These are phyloP conservation scores for Gnathonemus longibarbis DNA, from an alignment of 2,113 vertebrate species.

Conservation along the genomic window DNA sequence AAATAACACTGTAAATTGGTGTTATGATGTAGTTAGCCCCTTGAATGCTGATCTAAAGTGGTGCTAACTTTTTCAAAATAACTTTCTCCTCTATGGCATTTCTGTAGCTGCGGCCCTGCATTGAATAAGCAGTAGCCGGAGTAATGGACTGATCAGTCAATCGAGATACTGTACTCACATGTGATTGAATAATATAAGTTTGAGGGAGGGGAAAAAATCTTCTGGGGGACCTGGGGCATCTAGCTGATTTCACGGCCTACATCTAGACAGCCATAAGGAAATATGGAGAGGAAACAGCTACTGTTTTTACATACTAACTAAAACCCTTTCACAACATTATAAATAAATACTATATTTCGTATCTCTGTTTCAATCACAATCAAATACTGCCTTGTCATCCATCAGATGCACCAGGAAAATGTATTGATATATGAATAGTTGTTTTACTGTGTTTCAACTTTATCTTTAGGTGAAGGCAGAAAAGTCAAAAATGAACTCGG, in stretches of 20 bases:
- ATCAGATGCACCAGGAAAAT: background rate
- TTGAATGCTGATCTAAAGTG: background rate
- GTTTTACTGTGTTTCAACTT: background rate
- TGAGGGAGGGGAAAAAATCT: background rate
- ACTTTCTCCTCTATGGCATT: background rate
- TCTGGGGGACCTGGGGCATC: background rate
- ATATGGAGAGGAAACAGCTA: background rate
- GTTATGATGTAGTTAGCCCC: background rate
- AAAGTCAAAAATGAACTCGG: background rate
- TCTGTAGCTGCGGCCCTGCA: background rate
- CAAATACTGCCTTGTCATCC: background rate
- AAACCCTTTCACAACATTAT: background rate
- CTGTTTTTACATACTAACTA: background rate
- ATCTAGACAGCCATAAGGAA: background rate
- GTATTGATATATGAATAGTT: background rate
- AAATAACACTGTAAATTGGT: constrained; percentile 3
- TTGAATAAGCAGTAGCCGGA: background rate
- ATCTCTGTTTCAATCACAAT: background rate
- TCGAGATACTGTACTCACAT: background rate
- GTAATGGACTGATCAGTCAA: background rate
- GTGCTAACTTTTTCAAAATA: background rate
- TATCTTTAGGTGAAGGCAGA: background rate
- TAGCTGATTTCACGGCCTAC: background rate
- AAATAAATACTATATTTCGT: background rate
- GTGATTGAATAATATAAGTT: background rate